These are phyloP conservation scores for Lateolabrax maculatus DNA, from an alignment of 2,797 vertebrate species.

Conservation along the genomic window DNA sequence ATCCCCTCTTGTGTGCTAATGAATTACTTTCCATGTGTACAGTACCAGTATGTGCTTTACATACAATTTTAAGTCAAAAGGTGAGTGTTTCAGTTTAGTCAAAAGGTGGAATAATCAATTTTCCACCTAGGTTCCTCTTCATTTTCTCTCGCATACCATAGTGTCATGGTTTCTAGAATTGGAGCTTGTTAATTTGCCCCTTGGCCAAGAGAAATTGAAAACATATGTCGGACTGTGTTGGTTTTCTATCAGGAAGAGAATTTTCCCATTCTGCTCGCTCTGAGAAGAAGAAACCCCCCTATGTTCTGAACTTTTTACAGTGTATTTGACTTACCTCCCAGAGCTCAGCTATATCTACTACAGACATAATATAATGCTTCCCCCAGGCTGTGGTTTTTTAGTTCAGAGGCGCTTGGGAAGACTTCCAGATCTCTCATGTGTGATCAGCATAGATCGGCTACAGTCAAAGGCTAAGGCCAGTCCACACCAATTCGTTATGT, in stretches of 20 bases:
- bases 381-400: slow-evolving; percentile 55
- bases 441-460: slow-evolving; percentile 8
- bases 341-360: slow-evolving; percentile 42
- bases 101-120: slow-evolving; percentile 2
- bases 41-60: background rate
- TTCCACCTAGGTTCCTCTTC: slow-evolving; percentile 12
- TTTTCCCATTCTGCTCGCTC: slow-evolving; percentile 40
- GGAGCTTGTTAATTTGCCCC: slow-evolving; percentile 60
- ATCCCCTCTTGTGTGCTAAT: background rate
- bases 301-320: slow-evolving; percentile 38
- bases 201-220: slow-evolving; percentile 65
- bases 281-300: slow-evolving; percentile 42
- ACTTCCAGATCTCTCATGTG: slow-evolving; percentile 10
- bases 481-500: background rate
- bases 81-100: background rate
- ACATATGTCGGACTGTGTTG: slow-evolving; percentile 60
- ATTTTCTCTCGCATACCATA: slow-evolving; percentile 37
- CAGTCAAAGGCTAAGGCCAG: slow-evolving; percentile 2
- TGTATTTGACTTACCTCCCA: slow-evolving; percentile 60
- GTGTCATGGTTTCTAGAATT: slow-evolving; percentile 54
- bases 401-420: slow-evolving; percentile 19
- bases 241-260: slow-evolving; percentile 60
- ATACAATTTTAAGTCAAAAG: background rate
- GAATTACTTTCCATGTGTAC: background rate
- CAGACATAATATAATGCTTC: slow-evolving; percentile 51